Evolutionary conservation across 2,113 vertebrate species (phyloP), one percentile per base, ranked within the genome.

Genomic region (Zosterops borbonicus): DNA sequence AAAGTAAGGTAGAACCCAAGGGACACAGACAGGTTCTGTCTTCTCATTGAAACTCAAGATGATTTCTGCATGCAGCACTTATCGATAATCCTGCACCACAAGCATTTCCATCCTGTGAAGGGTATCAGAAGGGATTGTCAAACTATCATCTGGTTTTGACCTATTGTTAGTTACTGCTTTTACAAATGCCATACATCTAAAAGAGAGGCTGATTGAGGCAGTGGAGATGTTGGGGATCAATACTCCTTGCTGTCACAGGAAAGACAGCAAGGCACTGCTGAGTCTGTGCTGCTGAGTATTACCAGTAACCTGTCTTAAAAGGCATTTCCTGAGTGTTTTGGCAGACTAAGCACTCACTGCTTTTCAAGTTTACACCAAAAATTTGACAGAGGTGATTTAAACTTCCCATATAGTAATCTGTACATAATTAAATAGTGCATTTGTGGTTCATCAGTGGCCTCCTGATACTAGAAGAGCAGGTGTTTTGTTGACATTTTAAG

Each of bases 401-500:
- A 85, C 25, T 81, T 87, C 42, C 64, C 28, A n/a, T 70, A 39
- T 3, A 63, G 39, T 78, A 67, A 70, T 78, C 50, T 47, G 50
- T 55, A 82, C 8, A 2, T 85, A 63, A 87, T 86, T 92, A 49
- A 88, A 87, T 86, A 69, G 49, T 18, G 46, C 29, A 75, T 71
- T 81, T 56, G 35, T 79, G 39, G 41, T 75, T 90, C 70, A 63
- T 68, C 65, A 64, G 58, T 79, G 23, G 65, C 67, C 70, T 93
- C 58, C 58, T 88, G 65, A 90, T 55, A 75, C 23, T 71, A 39
- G 60, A 90, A 92, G 20, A 79, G 35, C 78, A 90, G 56, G 65
- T 90, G 82, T 87, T 93, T 85, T 82, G 56, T 93, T 92, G 91
- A 79, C 78, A 85, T 95, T 96, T 94, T 85, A 85, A 90, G 53